Base-by-base conservation (phyloP, 2,797 vertebrate genomes). In the Mus minutoides region DNA sequence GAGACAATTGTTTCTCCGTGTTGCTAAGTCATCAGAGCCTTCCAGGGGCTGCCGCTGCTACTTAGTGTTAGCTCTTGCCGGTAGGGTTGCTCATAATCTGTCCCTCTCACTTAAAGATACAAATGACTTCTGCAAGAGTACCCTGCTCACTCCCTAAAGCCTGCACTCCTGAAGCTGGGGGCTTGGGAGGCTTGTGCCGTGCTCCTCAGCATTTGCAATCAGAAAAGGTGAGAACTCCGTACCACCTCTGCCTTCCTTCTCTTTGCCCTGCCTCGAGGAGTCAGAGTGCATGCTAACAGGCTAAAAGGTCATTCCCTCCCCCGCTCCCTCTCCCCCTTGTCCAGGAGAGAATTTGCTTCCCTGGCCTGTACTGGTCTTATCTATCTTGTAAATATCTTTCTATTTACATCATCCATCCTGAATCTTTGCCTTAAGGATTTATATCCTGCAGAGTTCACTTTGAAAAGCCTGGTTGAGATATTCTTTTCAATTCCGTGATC, bases 401-500 rank as follows among this genome's bases (percentile, higher is more conserved):
- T 46, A 2, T 46, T 46, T 46, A 84, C 43, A 52, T 5, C 43
- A 46, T 62, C 29, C 3, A 56, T 73, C 79, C 54, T 46, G 43
- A 24, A 29, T 56, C 49, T 40, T 37, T 10, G 22, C 31, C 31
- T 93, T n/a, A 95, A 64, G 56, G 87, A 17, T 54, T 95, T 80
- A 71, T 19, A 6, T 82, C 19, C 43, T 77, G n/a, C 3, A 88
- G 76, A 91, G 64, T n/a, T 79, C 12, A 58, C 21, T 84, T 94
- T 43, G 58, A 84, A 77, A 93, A 94, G 82, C 67, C 37, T 87
- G 37, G 37, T 93, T 93, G 37, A 96, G 78, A 52, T 87, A 92
- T 22, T 86, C n/a, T 95, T 95, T 37, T 94, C 54, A 90, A 0
- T 90, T 78, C 43, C n/a, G 8, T 73, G 91, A 40, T 93, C 49